Evolutionary conservation across 2,797 vertebrate genomes (phyloP), one percentile per base, ranked within the genome.

Genomic region (Helicolenus hilgendorfi): DNA sequence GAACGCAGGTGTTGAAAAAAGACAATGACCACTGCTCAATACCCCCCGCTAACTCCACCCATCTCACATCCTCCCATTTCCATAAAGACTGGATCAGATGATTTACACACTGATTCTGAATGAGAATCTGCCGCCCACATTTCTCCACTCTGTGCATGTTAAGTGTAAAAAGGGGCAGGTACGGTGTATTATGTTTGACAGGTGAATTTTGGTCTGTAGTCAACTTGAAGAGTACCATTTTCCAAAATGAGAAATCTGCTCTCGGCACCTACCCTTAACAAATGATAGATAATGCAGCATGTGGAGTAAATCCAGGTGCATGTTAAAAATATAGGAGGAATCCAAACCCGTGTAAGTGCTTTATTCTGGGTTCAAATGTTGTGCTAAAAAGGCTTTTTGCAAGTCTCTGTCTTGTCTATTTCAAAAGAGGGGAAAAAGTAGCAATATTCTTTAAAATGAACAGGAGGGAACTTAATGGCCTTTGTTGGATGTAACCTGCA

Each of bases 221-320:
- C 60, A 85, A 74, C 26, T 53, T 90, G 74, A 86, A 82, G 62
- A 77, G 79, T 6, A 26, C 62, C 26, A 68, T 91, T 91, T 89
- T 76, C 49, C 73, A 31, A 81, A 86, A 81, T 67, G 73, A 59
- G 62, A 72, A 60, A 79, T 76, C 62, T 55, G 77, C 91, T 79
- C 64, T 74, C 3, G 1, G 56, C 1, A 11, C 65, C 67, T 22
- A 2, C 86, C 81, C 35, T 33, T 5, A 55, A 10, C 60, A 72
- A 75, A 89, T 77, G 26, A 85, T 31, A 36, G 53, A 81, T 86
- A 81, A 86, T 79, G 80, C 55, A 67, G 68, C 67, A 13, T 63
- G 75, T 72, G 72, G 74, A 65, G 24, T 35, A 53, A 79, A 41
- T 76, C 22, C 70, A 79, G 62, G 73, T 55, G 56, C 60, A 13